Evolutionary conservation across 1,140 invertebrate genomes (phyloP).

Genomic region (Babylonia areolata): DNA sequence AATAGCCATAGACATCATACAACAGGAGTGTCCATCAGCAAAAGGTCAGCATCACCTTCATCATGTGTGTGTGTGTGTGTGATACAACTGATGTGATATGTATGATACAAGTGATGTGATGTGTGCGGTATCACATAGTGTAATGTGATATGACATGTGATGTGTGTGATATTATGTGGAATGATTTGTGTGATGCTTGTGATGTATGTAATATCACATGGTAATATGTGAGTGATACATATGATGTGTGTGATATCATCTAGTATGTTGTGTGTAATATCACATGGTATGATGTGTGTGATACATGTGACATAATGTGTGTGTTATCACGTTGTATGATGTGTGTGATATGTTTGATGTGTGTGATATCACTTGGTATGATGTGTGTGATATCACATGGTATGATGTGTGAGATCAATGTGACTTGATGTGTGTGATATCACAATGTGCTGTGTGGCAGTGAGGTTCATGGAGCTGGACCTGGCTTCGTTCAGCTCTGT

Average conservation of each 20-base stretch:
- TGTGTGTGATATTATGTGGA: too few relatives aligned
- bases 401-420: neutral
- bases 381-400: neutral
- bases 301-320: neutral
- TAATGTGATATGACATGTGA: too few relatives aligned
- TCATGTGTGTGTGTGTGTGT: too few relatives aligned
- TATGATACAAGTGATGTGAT: neutral
- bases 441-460: constrained; percentile 57
- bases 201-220: neutral
- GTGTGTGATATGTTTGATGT: neutral
- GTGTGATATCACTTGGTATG: neutral
- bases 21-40: neutral
- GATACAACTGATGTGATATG: too few relatives aligned
- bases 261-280: neutral
- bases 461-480: constrained; percentile 78
- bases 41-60: neutral
- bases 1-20: neutral
- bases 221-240: neutral
- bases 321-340: neutral
- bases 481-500: constrained; percentile 84
- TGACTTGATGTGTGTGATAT: neutral
- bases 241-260: neutral
- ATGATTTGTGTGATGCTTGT: neutral
- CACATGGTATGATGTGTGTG: neutral
- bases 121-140: neutral